A percentile compares a stretch with the other conserved stretches of the same genome.
phyloP scores from a whole-genome alignment of 2,113 vertebrate species.

The Aspiorhynchus laticeps region DNA sequence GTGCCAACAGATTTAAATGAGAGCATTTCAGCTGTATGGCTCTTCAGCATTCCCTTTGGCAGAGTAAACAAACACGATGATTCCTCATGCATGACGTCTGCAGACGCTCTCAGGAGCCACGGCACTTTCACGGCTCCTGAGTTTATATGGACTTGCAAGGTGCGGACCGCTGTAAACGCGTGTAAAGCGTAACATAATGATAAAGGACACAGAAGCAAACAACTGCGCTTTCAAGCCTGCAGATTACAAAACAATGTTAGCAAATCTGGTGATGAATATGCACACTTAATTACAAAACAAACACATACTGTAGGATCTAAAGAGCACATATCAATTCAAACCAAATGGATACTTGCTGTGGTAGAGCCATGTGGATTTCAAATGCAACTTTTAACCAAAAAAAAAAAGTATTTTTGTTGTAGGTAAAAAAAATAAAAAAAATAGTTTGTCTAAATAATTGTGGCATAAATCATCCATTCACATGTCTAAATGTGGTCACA shows the following conservation, averaged over 20 bases:
- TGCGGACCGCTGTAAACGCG: not conserved
- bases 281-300: not conserved
- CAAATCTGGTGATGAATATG: slow-evolving; percentile 2
- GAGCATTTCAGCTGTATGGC: slow-evolving; percentile 18
- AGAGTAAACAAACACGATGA: slow-evolving; percentile 32
- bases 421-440: too few relatives aligned
- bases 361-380: not conserved
- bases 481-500: not conserved
- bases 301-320: not conserved
- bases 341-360: not conserved
- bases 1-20: slow-evolving; percentile 42
- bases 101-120: not conserved
- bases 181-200: not conserved
- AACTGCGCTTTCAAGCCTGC: not conserved
- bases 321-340: not conserved
- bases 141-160: not conserved
- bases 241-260: not conserved
- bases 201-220: not conserved
- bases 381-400: not conserved
- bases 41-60: slow-evolving; percentile 31
- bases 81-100: slow-evolving; percentile 20
- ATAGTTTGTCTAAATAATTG: not conserved
- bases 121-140: not conserved
- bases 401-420: not conserved
- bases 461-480: not conserved